Conservation (phyloP, 2,113 vertebrate species). For the Micronycteris hirsuta region DNA sequence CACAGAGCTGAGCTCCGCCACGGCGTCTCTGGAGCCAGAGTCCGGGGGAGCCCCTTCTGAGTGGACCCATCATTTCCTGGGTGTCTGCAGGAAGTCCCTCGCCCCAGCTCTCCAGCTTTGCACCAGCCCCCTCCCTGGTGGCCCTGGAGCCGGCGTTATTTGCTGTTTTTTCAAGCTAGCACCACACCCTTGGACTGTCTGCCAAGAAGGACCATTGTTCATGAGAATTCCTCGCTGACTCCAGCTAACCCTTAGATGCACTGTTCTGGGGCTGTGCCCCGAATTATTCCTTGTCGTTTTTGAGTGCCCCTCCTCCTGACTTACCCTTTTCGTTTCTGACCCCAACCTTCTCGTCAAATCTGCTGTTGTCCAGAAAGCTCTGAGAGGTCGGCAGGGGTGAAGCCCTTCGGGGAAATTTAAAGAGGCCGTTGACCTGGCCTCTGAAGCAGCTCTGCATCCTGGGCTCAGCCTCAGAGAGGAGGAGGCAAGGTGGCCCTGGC, state of each 20-base stretch:
- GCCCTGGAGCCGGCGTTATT: constrained; percentile 63
- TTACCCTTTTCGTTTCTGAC: background rate
- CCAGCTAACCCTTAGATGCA: constrained; percentile 60
- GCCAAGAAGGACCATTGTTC: constrained; percentile 75
- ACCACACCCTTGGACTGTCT: constrained; percentile 70
- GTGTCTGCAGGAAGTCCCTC: background rate
- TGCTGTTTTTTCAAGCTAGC: constrained; percentile 66
- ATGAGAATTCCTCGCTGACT: constrained; percentile 65
- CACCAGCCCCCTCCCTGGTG: constrained; percentile 46
- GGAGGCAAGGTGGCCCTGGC: background rate
- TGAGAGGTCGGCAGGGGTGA: background rate
- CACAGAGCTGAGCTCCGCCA: background rate
- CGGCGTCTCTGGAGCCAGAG: background rate
- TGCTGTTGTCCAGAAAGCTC: background rate
- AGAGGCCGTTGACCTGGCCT: background rate
- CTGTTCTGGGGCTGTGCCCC: constrained; percentile 38
- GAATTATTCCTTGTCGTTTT: background rate
- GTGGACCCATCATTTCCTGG: background rate
- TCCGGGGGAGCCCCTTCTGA: background rate
- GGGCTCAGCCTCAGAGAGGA: background rate
- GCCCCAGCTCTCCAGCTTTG: background rate
- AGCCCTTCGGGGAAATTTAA: background rate
- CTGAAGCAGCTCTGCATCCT: background rate
- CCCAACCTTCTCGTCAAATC: background rate
- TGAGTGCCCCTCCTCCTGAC: background rate